Conservation (phyloP, 2,888 invertebrate species). For the Drosophila leonis region DNA sequence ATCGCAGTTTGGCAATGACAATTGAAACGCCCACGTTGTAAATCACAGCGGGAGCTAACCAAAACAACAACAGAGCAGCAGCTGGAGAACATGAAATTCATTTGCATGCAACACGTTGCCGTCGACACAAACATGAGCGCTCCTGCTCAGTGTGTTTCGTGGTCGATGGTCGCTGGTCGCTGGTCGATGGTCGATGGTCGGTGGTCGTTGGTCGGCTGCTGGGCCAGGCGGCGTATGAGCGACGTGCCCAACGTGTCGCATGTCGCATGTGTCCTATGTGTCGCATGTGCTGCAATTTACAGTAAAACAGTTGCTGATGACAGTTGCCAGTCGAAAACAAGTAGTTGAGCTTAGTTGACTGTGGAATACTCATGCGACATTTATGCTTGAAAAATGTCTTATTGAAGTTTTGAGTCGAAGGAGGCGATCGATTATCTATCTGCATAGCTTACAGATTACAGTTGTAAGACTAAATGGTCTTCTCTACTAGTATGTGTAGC, state of each 20-base stretch:
- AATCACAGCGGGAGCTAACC: constrained; percentile 56
- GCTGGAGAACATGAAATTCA: constrained; percentile 62
- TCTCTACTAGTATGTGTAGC: not conserved
- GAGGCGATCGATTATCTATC: not conserved
- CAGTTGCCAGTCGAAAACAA: constrained; percentile 26
- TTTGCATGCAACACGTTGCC: constrained; percentile 81
- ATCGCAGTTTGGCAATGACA: constrained; percentile 46
- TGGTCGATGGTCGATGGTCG: constrained; percentile 2
- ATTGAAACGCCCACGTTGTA: constrained; percentile 56
- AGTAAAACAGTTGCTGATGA: constrained; percentile 38
- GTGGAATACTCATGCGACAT: no score
- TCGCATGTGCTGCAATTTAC: constrained; percentile 44
- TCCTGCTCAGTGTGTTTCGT: constrained; percentile 1
- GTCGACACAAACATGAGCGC: constrained; percentile 44
- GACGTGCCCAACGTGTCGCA: constrained; percentile 60
- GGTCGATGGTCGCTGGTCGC: constrained; percentile 7
- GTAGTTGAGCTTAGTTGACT: not conserved
- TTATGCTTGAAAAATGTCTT: not conserved
- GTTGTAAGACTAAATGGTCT: not conserved
- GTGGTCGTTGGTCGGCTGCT: not conserved
- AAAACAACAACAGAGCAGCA: constrained; percentile 11
- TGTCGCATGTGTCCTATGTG: constrained; percentile 41
- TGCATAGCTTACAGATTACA: not conserved
- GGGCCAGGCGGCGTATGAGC: constrained; percentile 62
- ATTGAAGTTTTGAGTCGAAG: not conserved